These are phyloP conservation scores for Eremophila alpestris DNA, from an alignment of 2,797 vertebrate species.

Conservation along the genomic window DNA sequence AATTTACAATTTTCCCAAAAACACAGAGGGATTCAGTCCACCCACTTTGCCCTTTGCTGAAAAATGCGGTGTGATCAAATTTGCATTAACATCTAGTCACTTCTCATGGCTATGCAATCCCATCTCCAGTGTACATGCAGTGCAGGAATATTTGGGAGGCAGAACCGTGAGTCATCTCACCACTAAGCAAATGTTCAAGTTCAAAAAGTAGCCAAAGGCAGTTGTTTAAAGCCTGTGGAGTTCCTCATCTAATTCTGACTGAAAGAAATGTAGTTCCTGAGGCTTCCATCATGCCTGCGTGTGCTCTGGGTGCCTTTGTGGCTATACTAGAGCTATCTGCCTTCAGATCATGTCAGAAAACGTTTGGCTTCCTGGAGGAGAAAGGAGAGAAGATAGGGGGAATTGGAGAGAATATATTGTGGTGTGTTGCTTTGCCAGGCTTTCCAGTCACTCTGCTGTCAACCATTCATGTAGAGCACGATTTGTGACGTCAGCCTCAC, in stretches of 20 bases:
- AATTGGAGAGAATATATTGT: neutral
- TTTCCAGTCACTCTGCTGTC: neutral
- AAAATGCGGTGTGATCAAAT: neutral
- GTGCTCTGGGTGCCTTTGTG: neutral
- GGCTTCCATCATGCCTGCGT: fast-evolving
- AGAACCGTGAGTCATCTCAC: neutral
- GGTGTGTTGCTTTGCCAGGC: neutral
- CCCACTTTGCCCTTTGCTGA: neutral
- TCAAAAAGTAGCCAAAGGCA: neutral
- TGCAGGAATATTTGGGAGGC: neutral
- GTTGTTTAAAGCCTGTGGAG: neutral
- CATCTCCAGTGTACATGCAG: neutral
- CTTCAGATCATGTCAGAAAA: neutral
- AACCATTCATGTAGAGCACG: fast-evolving
- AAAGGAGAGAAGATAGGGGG: neutral
- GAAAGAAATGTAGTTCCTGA: neutral
- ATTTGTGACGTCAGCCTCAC: neutral
- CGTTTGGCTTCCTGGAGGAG: neutral
- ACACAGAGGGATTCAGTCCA: neutral
- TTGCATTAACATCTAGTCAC: neutral
- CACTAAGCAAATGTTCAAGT: neutral
- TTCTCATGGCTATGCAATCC: neutral
- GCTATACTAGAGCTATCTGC: neutral
- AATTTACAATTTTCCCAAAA: neutral
- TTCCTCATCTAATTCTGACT: neutral